These are phyloP conservation scores for Scatophagus argus DNA, from an alignment of 2,113 vertebrate species.

Conservation along the genomic window DNA sequence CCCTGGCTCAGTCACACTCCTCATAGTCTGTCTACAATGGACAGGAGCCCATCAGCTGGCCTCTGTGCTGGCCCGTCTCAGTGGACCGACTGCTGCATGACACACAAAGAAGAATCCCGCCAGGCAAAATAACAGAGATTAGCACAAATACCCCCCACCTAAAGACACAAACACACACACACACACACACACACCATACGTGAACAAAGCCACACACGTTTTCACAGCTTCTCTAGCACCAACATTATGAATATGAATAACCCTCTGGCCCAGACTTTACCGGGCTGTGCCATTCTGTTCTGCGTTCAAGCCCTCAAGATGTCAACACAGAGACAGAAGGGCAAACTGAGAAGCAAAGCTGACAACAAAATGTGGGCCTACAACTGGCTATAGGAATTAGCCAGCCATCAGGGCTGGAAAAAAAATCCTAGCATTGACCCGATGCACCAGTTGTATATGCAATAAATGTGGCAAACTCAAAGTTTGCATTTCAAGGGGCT, in stretches of 20 bases:
- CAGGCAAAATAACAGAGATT: slow-evolving; percentile 43
- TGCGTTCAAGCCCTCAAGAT: slow-evolving; percentile 65
- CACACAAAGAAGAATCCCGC: slow-evolving; percentile 49
- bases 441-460: neutral
- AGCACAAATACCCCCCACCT: slow-evolving; percentile 39
- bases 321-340: slow-evolving; percentile 67
- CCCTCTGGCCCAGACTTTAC: slow-evolving; percentile 58
- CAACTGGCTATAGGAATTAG: slow-evolving; percentile 24
- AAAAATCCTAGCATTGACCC: slow-evolving; percentile 10
- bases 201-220: slow-evolving; percentile 57
- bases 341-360: slow-evolving; percentile 71
- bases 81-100: slow-evolving; percentile 39
- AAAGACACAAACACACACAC: no score
- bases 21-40: slow-evolving; percentile 66
- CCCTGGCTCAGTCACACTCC: slow-evolving; percentile 41
- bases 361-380: slow-evolving; percentile 50
- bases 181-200: slow-evolving; percentile 42
- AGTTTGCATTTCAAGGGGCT: slow-evolving; percentile 51
- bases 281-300: slow-evolving; percentile 58
- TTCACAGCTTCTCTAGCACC: slow-evolving; percentile 59
- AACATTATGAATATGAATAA: slow-evolving; percentile 77
- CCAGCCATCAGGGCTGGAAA: slow-evolving; percentile 13
- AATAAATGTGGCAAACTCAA: slow-evolving; percentile 26
- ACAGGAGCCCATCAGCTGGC: slow-evolving; percentile 78
- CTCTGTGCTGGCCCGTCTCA: slow-evolving; percentile 33